A percentile compares a stretch with the other conserved stretches of the same genome.
These are phyloP conservation scores for Erinaceus europaeus DNA, from an alignment of 2,113 vertebrate genomes.

Conservation along the genomic window DNA sequence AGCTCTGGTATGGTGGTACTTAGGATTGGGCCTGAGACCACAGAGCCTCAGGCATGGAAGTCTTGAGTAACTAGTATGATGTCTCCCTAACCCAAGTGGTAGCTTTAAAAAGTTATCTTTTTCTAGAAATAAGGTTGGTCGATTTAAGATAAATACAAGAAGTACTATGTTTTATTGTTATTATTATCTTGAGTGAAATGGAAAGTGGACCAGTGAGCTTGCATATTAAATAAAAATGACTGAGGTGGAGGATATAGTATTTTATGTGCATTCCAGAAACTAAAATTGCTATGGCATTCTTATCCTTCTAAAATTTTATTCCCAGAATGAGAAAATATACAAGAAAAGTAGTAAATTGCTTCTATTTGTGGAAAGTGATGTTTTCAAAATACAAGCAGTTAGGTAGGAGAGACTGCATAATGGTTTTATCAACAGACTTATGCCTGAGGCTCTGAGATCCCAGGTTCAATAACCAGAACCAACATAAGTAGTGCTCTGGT, in stretches of 20 bases:
- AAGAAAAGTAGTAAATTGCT: neutral
- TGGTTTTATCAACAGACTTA: too few relatives aligned
- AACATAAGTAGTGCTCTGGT: too few relatives aligned
- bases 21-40: too few relatives aligned
- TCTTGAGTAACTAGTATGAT: too few relatives aligned
- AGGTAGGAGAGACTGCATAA: neutral
- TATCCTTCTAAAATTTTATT: constrained; percentile 66
- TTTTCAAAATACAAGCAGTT: neutral
- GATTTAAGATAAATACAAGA: constrained; percentile 11
- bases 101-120: neutral
- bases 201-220: constrained; percentile 50
- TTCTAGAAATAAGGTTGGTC: constrained; percentile 17
- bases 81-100: too few relatives aligned
- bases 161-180: neutral
- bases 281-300: constrained; percentile 45
- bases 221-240: constrained; percentile 65
- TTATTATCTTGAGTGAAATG: constrained; percentile 23
- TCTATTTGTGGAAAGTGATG: neutral
- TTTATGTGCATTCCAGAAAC: constrained; percentile 51
- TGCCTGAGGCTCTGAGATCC: too few relatives aligned
- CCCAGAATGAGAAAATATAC: too few relatives aligned
- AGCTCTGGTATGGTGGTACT: too few relatives aligned
- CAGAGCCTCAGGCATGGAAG: too few relatives aligned
- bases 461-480: too few relatives aligned
- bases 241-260: constrained; percentile 63